Evolutionary conservation across 2,888 invertebrate species (phyloP), one percentile per base, ranked within the genome.

Genomic region (Cosmopolites sordidus): DNA sequence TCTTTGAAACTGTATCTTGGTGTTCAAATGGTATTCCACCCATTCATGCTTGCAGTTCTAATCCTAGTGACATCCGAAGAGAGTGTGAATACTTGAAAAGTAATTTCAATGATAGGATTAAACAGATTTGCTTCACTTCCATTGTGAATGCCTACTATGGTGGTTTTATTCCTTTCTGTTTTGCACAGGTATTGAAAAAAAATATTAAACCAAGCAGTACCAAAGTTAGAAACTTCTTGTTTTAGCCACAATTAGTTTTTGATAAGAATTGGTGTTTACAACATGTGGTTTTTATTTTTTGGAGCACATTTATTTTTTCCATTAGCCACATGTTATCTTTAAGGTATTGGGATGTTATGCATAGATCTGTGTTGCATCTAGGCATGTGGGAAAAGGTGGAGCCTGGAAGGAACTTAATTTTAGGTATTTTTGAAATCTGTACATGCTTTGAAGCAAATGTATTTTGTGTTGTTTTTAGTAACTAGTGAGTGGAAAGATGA

Each of bases 151-250:
- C 92, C 0, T 95, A 94, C 70, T 93, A 92, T 71, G 84, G 90
- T 38, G 88, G 91, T 51, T 88, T 93, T 68, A 82, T 95, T 52
- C 95, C 95, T 0, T 88, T 91, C 66, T 87, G 89, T 69, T 92
- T 95, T 78, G 87, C 91, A 27, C 89, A 89, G 79, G 91, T 90
- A 75, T n/a, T n/a, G n/a, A n/a, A n/a, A n/a, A n/a, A n/a, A n/a
- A n/a, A n/a, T n/a, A n/a, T n/a, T n/a, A n/a, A n/a, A n/a, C n/a
- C n/a, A n/a, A n/a, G n/a, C n/a, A n/a, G n/a, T n/a, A n/a, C n/a
- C n/a, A n/a, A n/a, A n/a, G n/a, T n/a, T n/a, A n/a, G n/a, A n/a
- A n/a, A n/a, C n/a, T n/a, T 33, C 11, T 9, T 12, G 33, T 69
- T 70, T 1, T 71, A 83, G 82, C 76, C 79, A 44, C 81, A 77